Percentiles rank a stretch among this genome's conserved stretches.
Conservation (phyloP, 2,797 vertebrate genomes). For the Myripristis jacobus region DNA sequence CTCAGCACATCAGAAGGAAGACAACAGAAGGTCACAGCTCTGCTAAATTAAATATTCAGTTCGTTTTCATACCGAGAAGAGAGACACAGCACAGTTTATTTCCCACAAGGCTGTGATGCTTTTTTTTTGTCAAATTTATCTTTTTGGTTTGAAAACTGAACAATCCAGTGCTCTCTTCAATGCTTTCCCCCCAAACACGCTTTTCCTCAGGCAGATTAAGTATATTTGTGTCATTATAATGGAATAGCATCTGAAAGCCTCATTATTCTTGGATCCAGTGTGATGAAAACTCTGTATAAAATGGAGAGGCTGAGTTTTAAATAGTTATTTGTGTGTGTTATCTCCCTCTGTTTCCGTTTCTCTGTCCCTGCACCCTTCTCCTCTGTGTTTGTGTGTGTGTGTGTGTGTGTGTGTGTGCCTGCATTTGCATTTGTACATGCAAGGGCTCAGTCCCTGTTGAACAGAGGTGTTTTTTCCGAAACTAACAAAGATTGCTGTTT, state of each 20-base stretch:
- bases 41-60: constrained; percentile 65
- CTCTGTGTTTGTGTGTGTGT: background rate
- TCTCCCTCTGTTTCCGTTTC: background rate
- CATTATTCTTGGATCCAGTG: background rate
- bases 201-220: background rate
- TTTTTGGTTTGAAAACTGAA: constrained; percentile 56
- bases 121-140: constrained; percentile 57
- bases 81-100: constrained; percentile 40
- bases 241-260: background rate
- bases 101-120: constrained; percentile 40
- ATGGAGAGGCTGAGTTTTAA: background rate
- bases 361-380: background rate
- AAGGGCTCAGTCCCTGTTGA: background rate
- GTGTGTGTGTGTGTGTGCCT: background rate
- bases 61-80: constrained; percentile 65
- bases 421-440: background rate
- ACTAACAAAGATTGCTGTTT: constrained; percentile 6
- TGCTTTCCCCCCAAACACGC: constrained; percentile 1
- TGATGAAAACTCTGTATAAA: background rate
- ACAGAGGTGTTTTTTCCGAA: background rate
- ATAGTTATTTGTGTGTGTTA: background rate
- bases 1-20: constrained; percentile 43
- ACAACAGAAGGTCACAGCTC: constrained; percentile 62
- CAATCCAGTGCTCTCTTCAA: constrained; percentile 37
- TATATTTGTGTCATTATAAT: constrained; percentile 19